A percentile compares a stretch with the other conserved stretches of the same genome.
These are phyloP conservation scores for Sebastes kiyomatsui DNA, from an alignment of 2,797 vertebrate species.

Conservation along the genomic window DNA sequence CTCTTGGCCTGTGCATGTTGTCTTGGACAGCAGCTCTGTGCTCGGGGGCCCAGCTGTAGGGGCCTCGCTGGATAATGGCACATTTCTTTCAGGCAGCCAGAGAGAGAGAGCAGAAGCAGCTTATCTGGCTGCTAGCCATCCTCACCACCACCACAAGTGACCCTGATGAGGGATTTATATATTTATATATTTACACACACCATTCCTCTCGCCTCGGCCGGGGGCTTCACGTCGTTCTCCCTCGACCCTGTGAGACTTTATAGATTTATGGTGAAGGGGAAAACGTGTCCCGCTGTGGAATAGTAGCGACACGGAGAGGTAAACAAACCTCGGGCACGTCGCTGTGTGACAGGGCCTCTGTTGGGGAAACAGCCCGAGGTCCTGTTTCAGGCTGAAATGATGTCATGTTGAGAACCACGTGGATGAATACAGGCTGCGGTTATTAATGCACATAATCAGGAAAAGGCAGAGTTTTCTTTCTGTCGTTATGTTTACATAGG, in stretches of 20 bases:
- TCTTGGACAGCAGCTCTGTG: constrained; percentile 54
- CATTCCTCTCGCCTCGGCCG: constrained; percentile 23
- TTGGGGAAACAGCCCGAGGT: constrained; percentile 40
- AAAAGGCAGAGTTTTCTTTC: constrained; percentile 31
- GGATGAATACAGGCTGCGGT: constrained; percentile 11
- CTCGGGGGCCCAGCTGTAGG: constrained; percentile 51
- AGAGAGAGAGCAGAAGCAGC: constrained; percentile 42
- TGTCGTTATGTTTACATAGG: constrained; percentile 26
- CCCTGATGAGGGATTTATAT: constrained; percentile 71
- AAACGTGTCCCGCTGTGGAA: constrained; percentile 53
- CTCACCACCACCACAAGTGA: constrained; percentile 58
- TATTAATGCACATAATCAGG: constrained; percentile 39
- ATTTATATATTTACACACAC: constrained; percentile 49
- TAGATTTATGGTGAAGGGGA: constrained; percentile 50
- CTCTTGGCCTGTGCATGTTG: constrained; percentile 52
- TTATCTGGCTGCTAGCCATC: constrained; percentile 71
- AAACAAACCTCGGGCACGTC: constrained; percentile 51
- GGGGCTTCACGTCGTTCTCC: constrained; percentile 21
- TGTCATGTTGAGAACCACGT: constrained; percentile 45
- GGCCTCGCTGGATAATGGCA: constrained; percentile 66
- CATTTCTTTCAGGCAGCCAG: constrained; percentile 67
- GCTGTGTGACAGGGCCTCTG: constrained; percentile 50
- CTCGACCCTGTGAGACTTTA: constrained; percentile 34
- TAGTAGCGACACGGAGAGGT: constrained; percentile 52
- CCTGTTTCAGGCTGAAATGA: constrained; percentile 46